Percentiles rank a stretch among this genome's conserved stretches.
These are phyloP conservation scores for Magallana gigas DNA, from an alignment of 1,140 invertebrate species.

Conservation along the genomic window DNA sequence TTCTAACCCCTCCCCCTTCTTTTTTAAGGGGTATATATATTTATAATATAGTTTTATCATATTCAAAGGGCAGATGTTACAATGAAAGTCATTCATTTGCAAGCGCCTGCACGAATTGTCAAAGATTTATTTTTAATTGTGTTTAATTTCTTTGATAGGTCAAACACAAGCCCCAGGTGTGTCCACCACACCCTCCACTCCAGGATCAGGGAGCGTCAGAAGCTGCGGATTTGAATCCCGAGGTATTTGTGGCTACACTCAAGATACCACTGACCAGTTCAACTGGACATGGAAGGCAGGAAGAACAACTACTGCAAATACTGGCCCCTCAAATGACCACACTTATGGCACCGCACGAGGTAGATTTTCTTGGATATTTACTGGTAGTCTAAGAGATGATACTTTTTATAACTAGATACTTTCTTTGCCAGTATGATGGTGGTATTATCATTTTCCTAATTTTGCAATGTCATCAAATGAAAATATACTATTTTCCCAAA, in stretches of 20 bases:
- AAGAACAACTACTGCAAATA: constrained; percentile 55
- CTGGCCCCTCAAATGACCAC: constrained; percentile 69
- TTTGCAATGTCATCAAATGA: too few relatives aligned
- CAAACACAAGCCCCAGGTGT: constrained; percentile 41
- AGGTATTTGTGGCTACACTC: constrained; percentile 73
- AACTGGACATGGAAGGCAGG: constrained; percentile 65
- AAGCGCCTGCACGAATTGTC: too few relatives aligned
- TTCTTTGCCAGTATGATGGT: too few relatives aligned
- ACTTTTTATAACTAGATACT: too few relatives aligned
- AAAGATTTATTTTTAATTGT: too few relatives aligned
- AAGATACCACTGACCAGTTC: constrained; percentile 67
- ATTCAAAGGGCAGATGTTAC: not conserved
- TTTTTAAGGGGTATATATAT: too few relatives aligned
- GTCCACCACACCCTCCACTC: not conserved
- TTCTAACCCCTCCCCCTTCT: too few relatives aligned
- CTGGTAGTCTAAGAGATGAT: not conserved
- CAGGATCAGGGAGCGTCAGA: constrained; percentile 13
- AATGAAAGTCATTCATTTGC: not conserved
- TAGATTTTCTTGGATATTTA: not conserved
- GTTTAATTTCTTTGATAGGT: not conserved
- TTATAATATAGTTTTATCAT: too few relatives aligned
- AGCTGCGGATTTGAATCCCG: constrained; percentile 74
- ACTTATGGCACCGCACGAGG: constrained; percentile 64
- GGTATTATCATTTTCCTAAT: too few relatives aligned
- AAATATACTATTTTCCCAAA: too few relatives aligned